Conservation (phyloP, 2,888 invertebrate species). For the Dicranocentrus wangi region DNA sequence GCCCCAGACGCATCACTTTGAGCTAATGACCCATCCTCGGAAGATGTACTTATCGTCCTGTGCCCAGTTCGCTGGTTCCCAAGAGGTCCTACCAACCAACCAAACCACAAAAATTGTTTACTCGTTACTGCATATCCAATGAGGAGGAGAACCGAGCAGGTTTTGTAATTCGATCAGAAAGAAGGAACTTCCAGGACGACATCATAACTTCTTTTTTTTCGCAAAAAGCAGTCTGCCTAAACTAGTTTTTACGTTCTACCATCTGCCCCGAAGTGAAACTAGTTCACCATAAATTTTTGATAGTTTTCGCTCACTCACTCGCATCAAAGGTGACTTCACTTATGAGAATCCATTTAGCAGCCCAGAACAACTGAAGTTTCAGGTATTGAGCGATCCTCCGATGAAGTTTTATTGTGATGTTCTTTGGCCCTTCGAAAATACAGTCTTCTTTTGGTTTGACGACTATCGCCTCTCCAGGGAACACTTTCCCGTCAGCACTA, state of each 20-base stretch:
- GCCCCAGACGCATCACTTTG: conserved; percentile 50
- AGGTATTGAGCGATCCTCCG: conserved; percentile 85
- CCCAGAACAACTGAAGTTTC: conserved; percentile 84
- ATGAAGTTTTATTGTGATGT: conserved; percentile 87
- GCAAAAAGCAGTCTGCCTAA: too few relatives aligned
- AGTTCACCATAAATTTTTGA: too few relatives aligned
- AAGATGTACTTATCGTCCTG: conserved; percentile 41
- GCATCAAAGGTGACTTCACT: conserved; percentile 92
- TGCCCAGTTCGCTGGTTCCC: conserved; percentile 43
- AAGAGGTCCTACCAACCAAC: conserved; percentile 25
- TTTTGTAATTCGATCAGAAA: too few relatives aligned
- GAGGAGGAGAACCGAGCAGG: not conserved
- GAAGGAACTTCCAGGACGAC: too few relatives aligned
- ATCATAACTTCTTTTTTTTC: too few relatives aligned
- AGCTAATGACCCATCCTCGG: conserved; percentile 53
- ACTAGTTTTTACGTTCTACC: too few relatives aligned
- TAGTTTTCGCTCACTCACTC: conserved; percentile 76
- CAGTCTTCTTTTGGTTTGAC: conserved; percentile 82
- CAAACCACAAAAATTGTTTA: not conserved
- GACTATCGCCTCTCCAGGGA: conserved; percentile 85
- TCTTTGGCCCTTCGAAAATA: conserved; percentile 86
- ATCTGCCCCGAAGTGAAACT: too few relatives aligned
- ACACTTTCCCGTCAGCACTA: conserved; percentile 86
- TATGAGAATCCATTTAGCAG: conserved; percentile 90
- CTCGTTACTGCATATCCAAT: not conserved